Evolutionary conservation across 1,140 invertebrate genomes (phyloP), one percentile per base, ranked within the genome.

Genomic region (Grapholita molesta): DNA sequence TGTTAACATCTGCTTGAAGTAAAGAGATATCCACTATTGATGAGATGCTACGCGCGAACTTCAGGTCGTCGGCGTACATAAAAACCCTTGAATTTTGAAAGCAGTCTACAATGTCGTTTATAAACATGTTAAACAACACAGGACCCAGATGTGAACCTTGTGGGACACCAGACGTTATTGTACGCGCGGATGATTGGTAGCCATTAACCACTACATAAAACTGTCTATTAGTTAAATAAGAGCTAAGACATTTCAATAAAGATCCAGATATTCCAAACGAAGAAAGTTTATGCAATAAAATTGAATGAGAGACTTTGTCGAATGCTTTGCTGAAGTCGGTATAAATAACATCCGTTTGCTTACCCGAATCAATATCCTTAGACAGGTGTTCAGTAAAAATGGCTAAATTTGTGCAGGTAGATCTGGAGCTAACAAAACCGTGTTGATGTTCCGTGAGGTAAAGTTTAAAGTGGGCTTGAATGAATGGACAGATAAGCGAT

Each of bases 351-450:
- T 69, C 67, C 4, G 6, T 75, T 80, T 42, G 87, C 80, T 69
- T 80, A 70, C 42, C 83, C 75, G 73, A 73, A 42, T 71, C 77
- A 71, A 30, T 84, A 55, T 84, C 84, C 0, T 76, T 70, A 1
- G 33, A 85, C 33, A 92, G 75, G 3, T 8, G 6, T 24, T 71
- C 70, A 0, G 57, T 35, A 23, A 71, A 71, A 7, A 11, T 18
- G 2, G 67, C 23, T 2, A 71, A 18, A 33, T 71, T 71, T 18
- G 70, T 71, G n/a, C 3, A 8, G 2, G 70, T 71, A 11, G 70
- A 71, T 11, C 70, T 61, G 21, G 38, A 48, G 0, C 21, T 25
- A 18, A 67, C 57, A 32, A 71, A 71, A n/a, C 70, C 70, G 48
- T 71, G 66, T 24, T 71, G 70, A 6, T 64, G 64, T 12, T 67